Base-by-base conservation (phyloP, 2,113 vertebrate species). In the Cyprinodon brontotheroides region DNA sequence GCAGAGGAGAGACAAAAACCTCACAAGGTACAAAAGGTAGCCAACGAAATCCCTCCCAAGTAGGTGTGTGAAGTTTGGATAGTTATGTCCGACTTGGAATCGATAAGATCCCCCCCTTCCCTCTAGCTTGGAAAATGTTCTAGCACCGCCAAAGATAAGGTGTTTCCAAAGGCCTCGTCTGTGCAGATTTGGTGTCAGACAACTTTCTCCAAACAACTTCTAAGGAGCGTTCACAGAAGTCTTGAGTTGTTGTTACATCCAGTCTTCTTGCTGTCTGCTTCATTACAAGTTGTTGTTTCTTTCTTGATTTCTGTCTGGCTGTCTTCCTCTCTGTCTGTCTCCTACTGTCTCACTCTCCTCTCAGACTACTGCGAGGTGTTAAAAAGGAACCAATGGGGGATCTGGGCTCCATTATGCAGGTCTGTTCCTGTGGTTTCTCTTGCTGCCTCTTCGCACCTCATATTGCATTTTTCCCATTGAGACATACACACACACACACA, bases 371-470 rank as follows among this genome's bases (percentile, higher is more conserved):
- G 61, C 8, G 94, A 97, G 96, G 93, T 98, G 97, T 97, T 96
- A 96, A 96, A 96, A 96, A 88, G 93, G 95, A 95, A 94, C 92
- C 95, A 84, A 90, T 91, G 77, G 93, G 92, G 92, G 89, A 92
- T 86, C 86, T 77, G 86, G 50, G 86, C 92, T 95, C 95, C 89
- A 94, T 96, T 96, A 95, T 97, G 95, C 97, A 98, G 97, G 97
- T 95, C 96, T 94, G 93, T 96, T 98, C 98, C 96, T 97, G 96
- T 88, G 95, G 92, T 87, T 95, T 91, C 96, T 95, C 95, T 92
- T 93, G 90, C 94, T 88, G 93, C 94, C 91, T 94, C 94, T 98
- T 98, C 95, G 94, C 98, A 98, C 97, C 96, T 98, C 96, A 93
- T 94, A 98, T 98, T 97, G 97, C 95, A 94, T 98, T 94, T 60